Conservation (phyloP, 2,888 invertebrate genomes). For the Drosophila kambysellisi region DNA sequence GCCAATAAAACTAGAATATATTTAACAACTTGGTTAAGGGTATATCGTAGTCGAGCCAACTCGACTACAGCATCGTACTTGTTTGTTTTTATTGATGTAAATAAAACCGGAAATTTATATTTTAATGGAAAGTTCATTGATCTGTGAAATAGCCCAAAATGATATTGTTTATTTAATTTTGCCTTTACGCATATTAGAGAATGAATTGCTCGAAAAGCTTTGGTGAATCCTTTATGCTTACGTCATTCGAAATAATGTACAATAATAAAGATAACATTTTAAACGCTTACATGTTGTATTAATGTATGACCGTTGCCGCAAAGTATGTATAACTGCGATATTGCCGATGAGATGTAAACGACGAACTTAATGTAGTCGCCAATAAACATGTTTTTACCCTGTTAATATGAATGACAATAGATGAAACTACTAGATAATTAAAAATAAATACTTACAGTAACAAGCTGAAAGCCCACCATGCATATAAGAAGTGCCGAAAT, state of each 20-base stretch:
- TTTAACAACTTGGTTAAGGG: too few species aligned
- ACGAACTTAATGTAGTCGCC: constrained; percentile 83
- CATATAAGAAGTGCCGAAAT: constrained; percentile 84
- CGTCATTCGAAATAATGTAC: background rate
- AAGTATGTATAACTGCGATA: constrained; percentile 83
- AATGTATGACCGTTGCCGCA: constrained; percentile 84
- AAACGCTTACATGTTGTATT: constrained; percentile 80
- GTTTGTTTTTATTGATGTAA: background rate
- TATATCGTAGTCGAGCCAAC: too few species aligned
- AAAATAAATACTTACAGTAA: constrained; percentile 69
- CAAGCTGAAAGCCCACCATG: constrained; percentile 85
- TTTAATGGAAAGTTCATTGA: background rate
- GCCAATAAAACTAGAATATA: too few species aligned
- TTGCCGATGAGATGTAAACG: constrained; percentile 83
- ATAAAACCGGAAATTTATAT: background rate
- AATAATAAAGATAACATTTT: background rate
- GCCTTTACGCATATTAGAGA: background rate
- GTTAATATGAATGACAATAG: background rate
- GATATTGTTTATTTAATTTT: background rate
- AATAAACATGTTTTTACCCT: constrained; percentile 82
- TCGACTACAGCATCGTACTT: too few species aligned
- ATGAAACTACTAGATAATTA: background rate
- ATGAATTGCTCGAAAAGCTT: background rate
- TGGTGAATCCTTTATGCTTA: background rate
- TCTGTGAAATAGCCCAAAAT: background rate